Percentiles rank a stretch among this genome's conserved stretches.
Evolutionary conservation across 2,888 invertebrate species (phyloP).

Genomic region (Hemistola chrysoprasaria): DNA sequence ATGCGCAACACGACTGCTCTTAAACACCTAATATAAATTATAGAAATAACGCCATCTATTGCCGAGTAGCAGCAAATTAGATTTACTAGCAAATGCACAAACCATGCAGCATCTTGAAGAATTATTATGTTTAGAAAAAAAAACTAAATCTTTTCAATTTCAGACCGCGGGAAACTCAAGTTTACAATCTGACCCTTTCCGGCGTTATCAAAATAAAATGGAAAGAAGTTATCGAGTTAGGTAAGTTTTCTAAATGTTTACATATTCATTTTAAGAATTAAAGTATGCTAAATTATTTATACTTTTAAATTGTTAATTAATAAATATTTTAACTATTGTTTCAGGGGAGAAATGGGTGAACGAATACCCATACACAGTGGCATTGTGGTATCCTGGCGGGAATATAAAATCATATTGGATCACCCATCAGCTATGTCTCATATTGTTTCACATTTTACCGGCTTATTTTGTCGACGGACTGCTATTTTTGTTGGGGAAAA

Average conservation of each 20-base stretch:
- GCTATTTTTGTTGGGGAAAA: conserved; percentile 85
- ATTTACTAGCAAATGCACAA: no score
- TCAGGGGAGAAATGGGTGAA: conserved; percentile 81
- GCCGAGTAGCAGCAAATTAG: conserved; percentile 4
- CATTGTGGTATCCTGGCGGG: conserved; percentile 91
- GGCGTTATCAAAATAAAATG: conserved; percentile 90
- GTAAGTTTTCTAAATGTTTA: conserved; percentile 50
- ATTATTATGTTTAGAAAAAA: neutral
- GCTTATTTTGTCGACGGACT: conserved; percentile 89
- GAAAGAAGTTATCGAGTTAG: conserved; percentile 89
- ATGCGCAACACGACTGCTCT: no score
- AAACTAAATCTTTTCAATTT: conserved; percentile 27
- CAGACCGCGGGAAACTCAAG: conserved; percentile 73
- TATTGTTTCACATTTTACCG: conserved; percentile 88
- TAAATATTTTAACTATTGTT: conserved; percentile 10
- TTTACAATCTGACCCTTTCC: conserved; percentile 91
- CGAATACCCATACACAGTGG: conserved; percentile 87
- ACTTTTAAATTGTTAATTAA: no score
- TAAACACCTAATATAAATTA: no score
- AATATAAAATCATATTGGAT: conserved; percentile 86
- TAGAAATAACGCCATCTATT: conserved; percentile 8
- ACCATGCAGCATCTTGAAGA: no score
- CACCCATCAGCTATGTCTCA: conserved; percentile 84
- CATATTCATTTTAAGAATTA: neutral
- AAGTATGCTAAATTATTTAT: no score